Conservation (phyloP, 1,140 invertebrate genomes). For the Lucilia sericata region DNA sequence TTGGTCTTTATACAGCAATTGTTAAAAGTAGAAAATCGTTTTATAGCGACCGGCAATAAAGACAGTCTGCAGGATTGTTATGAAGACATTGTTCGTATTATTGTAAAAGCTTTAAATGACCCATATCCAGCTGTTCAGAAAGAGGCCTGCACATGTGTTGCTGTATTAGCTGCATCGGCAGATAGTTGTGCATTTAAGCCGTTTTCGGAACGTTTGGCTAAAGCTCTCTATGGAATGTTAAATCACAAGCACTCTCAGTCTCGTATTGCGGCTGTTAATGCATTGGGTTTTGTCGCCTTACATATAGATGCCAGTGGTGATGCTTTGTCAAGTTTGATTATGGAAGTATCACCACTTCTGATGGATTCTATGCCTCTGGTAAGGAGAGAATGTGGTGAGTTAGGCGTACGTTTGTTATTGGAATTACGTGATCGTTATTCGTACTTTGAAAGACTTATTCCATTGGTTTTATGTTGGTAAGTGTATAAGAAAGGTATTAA, state of each 20-base stretch:
- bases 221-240: conserved; percentile 79
- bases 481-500: neutral
- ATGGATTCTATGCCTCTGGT: conserved; percentile 82
- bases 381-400: conserved; percentile 74
- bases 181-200: conserved; percentile 78
- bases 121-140: conserved; percentile 83
- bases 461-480: conserved; percentile 79
- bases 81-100: conserved; percentile 80
- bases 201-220: conserved; percentile 78
- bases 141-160: conserved; percentile 79
- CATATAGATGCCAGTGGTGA: conserved; percentile 73
- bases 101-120: conserved; percentile 79
- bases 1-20: conserved; percentile 77
- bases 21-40: conserved; percentile 75
- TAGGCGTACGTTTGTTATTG: conserved; percentile 77
- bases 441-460: conserved; percentile 80
- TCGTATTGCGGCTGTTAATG: conserved; percentile 77
- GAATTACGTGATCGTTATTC: conserved; percentile 82
- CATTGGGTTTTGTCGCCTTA: conserved; percentile 73
- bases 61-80: conserved; percentile 68
- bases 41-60: conserved; percentile 61
- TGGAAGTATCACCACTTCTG: conserved; percentile 67
- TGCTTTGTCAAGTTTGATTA: conserved; percentile 62
- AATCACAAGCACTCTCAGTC: conserved; percentile 86
- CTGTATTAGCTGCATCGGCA: conserved; percentile 74